Base-by-base conservation (phyloP, 1,140 invertebrate species). In the Frieseomelitta varia region DNA sequence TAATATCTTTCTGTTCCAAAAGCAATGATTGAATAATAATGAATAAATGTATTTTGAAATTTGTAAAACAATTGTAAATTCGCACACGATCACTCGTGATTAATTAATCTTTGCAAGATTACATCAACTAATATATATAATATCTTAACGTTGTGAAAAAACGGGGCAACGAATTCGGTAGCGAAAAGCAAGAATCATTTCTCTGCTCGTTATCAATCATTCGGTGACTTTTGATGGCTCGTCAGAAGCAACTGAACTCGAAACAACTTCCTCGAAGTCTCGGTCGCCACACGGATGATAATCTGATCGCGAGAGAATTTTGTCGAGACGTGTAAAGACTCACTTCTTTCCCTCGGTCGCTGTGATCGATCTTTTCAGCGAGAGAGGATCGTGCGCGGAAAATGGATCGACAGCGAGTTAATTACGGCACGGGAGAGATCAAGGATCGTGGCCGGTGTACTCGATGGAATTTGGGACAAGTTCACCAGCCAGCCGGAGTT, bases 401-500 rank as follows among this genome's bases (percentile, higher is more conserved):
- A 84, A 79, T 72, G 67, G 56, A 72, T 88, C 77, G 58, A 12
- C 65, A 24, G 47, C 0, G 39, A 8, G 67, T 80, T 87, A 88
- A 88, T 88, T 87, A 73, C 39, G 53, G 63, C 58, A n/a, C 58
- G 34, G 58, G 24, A n/a, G 47, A 53, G 58, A 81, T 39, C 39
- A 56, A 24, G 51, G 73, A 84, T 84, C 85, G 77, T 84, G 81
- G 84, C 58, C 75, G 30, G 76, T 75, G 77, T 85, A 68, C 77
- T 58, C 39, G 34, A 30, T 58, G 69, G 83, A 87, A 88, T 88
- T 79, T 78, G 79, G 83, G 86, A 85, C 87, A 88, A 88, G 83
- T 88, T 88, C 87, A 88, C 34, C 79, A 58, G 68, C 39, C 67
- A 19, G 30, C 34, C 19, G 2, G 30, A 24, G 30, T 27, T n/a